These are phyloP conservation scores for Masticophis lateralis DNA, from an alignment of 2,797 vertebrate species.

Conservation along the genomic window DNA sequence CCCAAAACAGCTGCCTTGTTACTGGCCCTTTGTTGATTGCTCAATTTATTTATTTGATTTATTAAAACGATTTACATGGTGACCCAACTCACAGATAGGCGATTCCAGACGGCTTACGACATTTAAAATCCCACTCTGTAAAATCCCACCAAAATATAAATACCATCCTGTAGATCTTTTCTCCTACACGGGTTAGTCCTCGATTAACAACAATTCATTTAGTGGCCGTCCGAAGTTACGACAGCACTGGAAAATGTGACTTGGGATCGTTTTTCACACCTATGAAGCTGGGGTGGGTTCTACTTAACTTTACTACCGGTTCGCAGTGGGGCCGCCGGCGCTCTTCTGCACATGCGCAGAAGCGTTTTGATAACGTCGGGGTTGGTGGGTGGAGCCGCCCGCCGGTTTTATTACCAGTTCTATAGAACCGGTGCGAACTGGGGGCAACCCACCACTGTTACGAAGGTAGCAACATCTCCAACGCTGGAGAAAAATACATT, in stretches of 20 bases:
- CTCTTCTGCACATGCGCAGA: no score
- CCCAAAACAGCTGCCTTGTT: background rate
- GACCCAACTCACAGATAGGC: background rate
- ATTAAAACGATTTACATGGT: background rate
- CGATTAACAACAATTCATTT: background rate
- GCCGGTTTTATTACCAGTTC: no score
- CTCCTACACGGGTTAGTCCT: background rate
- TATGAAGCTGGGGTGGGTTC: no score
- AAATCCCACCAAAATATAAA: background rate
- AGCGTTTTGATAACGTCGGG: no score
- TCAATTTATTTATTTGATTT: background rate
- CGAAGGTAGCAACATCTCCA: background rate
- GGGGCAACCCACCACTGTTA: no score
- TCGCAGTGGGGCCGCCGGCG: no score
- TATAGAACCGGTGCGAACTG: no score
- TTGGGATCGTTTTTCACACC: no score
- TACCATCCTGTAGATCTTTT: background rate
- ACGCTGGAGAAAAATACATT: background rate
- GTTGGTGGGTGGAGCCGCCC: no score
- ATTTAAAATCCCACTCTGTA: background rate
- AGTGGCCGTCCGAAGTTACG: fast-evolving
- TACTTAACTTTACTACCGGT: no score
- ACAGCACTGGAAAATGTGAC: background rate
- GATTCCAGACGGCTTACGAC: background rate
- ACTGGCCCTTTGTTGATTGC: background rate